Base-by-base conservation (phyloP, 2,797 vertebrate species). In the Aeoliscus strigatus region DNA sequence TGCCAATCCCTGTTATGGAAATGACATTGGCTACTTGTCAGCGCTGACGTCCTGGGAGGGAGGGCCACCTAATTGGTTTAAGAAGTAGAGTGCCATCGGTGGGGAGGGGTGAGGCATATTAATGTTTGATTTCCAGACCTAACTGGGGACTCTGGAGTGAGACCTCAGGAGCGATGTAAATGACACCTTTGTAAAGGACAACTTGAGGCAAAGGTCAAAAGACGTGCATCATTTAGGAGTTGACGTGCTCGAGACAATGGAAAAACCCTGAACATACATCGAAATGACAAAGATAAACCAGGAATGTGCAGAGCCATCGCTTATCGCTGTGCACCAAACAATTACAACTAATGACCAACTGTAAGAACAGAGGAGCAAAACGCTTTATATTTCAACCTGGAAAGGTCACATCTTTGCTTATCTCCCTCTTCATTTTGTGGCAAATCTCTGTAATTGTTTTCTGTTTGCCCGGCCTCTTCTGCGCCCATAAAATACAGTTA, bases 1-100 rank as follows among this genome's bases (percentile, higher is more conserved):
- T 69, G 70, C 72, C 61, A 70, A 66, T 72, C 53, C 67, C 61
- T 33, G 65, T 64, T 79, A 77, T 79, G 75, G 79, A 81, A 80
- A 83, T 81, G 71, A 35, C 60, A 82, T 80, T 73, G 76, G 70
- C 71, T 62, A 57, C 59, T 64, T 83, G 77, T 81, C 75, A 67
- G 30, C 71, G 59, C 45, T 37, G 69, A 67, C 61, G 66, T 65
- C 59, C 56, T 47, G 37, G 48, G 70, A 74, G 42, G 63, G 46
- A 57, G 38, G 60, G 66, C 52, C 50, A 67, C 49, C 61, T 77
- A 77, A 83, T 77, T 84, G 74, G 68, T 78, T 74, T 73, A 60
- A 76, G 77, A 75, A 70, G 61, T 67, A 72, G 73, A 50, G 64
- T 45, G 64, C 62, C 56, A 66, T 57, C 9, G 4, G 8, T 55